A percentile compares a stretch with the other conserved stretches of the same genome.
phyloP scores from a whole-genome alignment of 2,797 vertebrate species.

The Sus cebifrons region DNA sequence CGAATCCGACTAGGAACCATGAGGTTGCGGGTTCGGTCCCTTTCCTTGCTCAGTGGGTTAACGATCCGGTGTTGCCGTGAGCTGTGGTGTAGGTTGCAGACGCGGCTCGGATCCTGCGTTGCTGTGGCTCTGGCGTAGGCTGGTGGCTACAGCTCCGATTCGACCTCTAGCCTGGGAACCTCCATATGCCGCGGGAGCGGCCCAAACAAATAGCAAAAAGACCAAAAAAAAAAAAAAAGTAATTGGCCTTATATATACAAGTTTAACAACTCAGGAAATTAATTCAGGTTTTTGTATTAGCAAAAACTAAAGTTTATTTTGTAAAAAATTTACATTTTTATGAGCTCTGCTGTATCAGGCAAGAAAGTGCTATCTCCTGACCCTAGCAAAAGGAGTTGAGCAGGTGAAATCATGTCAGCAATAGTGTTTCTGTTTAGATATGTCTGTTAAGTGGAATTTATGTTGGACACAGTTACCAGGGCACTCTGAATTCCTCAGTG shows the following conservation, averaged over 20 bases:
- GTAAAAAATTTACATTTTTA: slow-evolving; percentile 5
- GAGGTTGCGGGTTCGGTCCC: too few species aligned
- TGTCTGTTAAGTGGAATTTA: not conserved
- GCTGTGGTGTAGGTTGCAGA: too few species aligned
- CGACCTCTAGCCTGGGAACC: too few species aligned
- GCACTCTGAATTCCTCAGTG: not conserved
- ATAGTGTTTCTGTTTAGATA: not conserved
- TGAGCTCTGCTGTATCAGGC: not conserved
- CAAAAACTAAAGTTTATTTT: slow-evolving; percentile 12
- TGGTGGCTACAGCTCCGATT: too few species aligned
- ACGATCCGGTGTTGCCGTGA: too few species aligned
- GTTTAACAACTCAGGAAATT: slow-evolving; percentile 22
- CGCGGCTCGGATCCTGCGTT: too few species aligned
- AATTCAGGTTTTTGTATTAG: not conserved
- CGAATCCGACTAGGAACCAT: too few species aligned
- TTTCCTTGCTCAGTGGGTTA: too few species aligned
- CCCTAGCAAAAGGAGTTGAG: not conserved
- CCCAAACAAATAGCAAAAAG: too few species aligned
- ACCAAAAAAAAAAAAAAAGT: not conserved
- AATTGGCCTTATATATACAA: not conserved
- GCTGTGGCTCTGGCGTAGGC: too few species aligned
- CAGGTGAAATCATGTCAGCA: not conserved
- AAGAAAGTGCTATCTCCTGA: not conserved
- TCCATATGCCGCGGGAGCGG: too few species aligned
- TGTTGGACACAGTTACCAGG: not conserved